phyloP scores from a whole-genome alignment of 2,888 invertebrate species.

The Hemicrepidius hirtus region DNA sequence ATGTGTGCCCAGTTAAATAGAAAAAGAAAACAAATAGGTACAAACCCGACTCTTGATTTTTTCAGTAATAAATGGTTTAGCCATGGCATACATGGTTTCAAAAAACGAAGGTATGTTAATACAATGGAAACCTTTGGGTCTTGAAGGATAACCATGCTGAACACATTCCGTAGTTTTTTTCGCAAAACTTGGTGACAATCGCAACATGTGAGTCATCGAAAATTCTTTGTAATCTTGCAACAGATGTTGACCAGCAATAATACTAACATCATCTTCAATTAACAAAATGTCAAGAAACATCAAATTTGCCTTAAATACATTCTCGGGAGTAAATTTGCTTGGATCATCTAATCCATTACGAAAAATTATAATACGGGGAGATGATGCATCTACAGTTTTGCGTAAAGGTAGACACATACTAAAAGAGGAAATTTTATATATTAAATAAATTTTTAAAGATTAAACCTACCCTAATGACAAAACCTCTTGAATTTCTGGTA shows the following conservation, averaged over 20 bases:
- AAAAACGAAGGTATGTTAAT: conserved; percentile 29
- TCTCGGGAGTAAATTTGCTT: background rate
- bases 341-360: background rate
- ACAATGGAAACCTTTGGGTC: conserved; percentile 74
- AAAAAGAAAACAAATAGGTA: background rate
- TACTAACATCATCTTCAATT: conserved; percentile 76
- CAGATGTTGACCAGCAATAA: conserved; percentile 48
- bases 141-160: conserved; percentile 75
- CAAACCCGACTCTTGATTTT: conserved; percentile 11
- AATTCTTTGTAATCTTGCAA: conserved; percentile 1
- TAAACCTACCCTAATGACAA: conserved; percentile 69
- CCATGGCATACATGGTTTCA: background rate
- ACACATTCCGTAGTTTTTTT: background rate
- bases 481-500: conserved; percentile 61
- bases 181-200: background rate
- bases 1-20: too few species aligned
- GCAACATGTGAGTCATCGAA: background rate
- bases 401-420: conserved; percentile 6
- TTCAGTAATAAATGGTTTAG: background rate
- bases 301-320: conserved; percentile 57
- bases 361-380: background rate
- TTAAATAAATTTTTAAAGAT: background rate
- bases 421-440: background rate
- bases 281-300: conserved; percentile 76
- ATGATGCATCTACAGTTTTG: background rate